These are phyloP conservation scores for Amiota minor DNA, from an alignment of 2,888 invertebrate species.

Conservation along the genomic window DNA sequence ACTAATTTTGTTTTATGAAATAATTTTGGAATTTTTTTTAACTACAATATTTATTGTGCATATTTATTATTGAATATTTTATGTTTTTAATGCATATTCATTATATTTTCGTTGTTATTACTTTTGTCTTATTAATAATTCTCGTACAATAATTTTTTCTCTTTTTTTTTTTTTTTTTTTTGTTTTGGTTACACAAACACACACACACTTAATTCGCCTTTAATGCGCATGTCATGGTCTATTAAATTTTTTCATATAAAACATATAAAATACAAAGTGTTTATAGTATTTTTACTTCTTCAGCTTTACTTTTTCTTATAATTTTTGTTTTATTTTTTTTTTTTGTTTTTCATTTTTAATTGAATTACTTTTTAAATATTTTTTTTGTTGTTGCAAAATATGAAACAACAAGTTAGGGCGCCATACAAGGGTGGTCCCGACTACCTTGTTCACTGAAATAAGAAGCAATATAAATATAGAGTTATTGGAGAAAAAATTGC, in stretches of 20 bases:
- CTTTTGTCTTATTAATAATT: not conserved
- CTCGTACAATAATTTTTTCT: not conserved
- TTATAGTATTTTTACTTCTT: slow-evolving; percentile 47
- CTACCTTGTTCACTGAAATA: too few species aligned
- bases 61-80: not conserved
- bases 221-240: slow-evolving; percentile 55
- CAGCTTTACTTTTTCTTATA: slow-evolving; percentile 40
- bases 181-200: slow-evolving; percentile 36
- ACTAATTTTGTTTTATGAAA: too few species aligned
- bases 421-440: too few species aligned
- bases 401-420: too few species aligned
- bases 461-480: not conserved
- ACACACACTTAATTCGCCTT: slow-evolving; percentile 54
- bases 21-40: too few species aligned
- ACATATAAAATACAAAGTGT: not conserved
- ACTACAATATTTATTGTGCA: too few species aligned
- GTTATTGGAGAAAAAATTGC: not conserved
- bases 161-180: slow-evolving; percentile 31
- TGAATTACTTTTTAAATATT: not conserved
- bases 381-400: not conserved
- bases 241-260: slow-evolving; percentile 50
- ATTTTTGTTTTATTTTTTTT: slow-evolving; percentile 34
- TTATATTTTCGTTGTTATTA: slow-evolving; percentile 1
- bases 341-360: slow-evolving; percentile 34
- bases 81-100: not conserved